phyloP scores from a whole-genome alignment of 2,113 vertebrate species.

The Anthoscopus minutus region DNA sequence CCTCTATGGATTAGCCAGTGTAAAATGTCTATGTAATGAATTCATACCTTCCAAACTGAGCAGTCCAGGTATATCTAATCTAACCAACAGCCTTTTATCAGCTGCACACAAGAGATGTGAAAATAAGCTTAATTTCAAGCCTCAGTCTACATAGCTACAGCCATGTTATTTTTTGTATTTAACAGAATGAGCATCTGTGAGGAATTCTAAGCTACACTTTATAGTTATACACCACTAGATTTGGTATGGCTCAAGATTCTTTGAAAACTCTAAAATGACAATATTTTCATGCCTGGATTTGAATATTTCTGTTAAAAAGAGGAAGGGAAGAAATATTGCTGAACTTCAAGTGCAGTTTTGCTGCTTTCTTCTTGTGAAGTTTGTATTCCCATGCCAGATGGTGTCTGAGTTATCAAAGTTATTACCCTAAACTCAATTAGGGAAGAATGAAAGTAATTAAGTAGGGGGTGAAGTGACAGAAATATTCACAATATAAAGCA shows the following conservation, averaged over 20 bases:
- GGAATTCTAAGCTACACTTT: neutral
- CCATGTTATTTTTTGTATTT: slow-evolving; percentile 5
- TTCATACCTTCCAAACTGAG: neutral
- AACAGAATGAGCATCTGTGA: neutral
- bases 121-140: slow-evolving; percentile 41
- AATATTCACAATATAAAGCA: slow-evolving; percentile 25
- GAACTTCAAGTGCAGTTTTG: slow-evolving; percentile 20
- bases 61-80: slow-evolving; percentile 47
- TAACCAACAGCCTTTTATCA: slow-evolving; percentile 18
- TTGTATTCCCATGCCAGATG: slow-evolving; percentile 47
- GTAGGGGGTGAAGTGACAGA: slow-evolving; percentile 20
- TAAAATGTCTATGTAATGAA: slow-evolving; percentile 34
- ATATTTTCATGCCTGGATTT: neutral
- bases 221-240: neutral
- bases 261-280: slow-evolving; percentile 1
- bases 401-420: slow-evolving; percentile 56
- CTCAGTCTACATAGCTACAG: neutral
- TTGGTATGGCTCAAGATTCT: neutral
- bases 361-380: slow-evolving; percentile 26
- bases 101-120: slow-evolving; percentile 11
- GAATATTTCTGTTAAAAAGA: neutral
- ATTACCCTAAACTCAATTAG: slow-evolving; percentile 54
- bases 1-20: slow-evolving; percentile 20
- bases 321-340: neutral
- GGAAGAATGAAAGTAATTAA: slow-evolving; percentile 60